phyloP scores from a whole-genome alignment of 2,797 vertebrate species.

The Crenuchus spilurus region DNA sequence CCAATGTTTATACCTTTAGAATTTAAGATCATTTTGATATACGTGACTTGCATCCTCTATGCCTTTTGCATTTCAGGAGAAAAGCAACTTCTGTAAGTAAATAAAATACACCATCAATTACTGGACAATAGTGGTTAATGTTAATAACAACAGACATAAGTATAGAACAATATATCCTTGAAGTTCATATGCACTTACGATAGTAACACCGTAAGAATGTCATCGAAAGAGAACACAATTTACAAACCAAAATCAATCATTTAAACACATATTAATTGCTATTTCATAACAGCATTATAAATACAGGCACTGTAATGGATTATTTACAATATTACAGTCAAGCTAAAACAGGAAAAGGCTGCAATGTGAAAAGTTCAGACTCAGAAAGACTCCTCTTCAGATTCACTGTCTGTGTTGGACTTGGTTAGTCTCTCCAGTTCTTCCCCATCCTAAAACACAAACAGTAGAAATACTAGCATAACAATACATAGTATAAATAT shows the following conservation, averaged over 20 bases:
- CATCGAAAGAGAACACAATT: too few relatives aligned
- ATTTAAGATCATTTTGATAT: too few relatives aligned
- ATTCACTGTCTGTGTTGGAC: constrained; percentile 86
- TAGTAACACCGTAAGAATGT: background rate
- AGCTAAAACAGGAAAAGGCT: background rate
- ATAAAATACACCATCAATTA: background rate
- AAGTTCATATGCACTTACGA: background rate
- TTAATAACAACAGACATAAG: background rate
- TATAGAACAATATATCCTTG: background rate
- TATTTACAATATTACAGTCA: constrained; percentile 32
- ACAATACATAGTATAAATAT: constrained; percentile 1
- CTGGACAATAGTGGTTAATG: background rate
- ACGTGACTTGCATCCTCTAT: background rate
- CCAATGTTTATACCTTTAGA: too few relatives aligned
- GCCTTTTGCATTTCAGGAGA: too few relatives aligned
- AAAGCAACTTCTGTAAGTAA: background rate
- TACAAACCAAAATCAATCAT: too few relatives aligned
- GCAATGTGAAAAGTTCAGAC: background rate
- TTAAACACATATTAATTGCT: too few relatives aligned
- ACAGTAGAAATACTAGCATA: constrained; percentile 49
- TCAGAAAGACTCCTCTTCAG: constrained; percentile 85
- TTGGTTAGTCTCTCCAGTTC: constrained; percentile 91
- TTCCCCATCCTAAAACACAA: constrained; percentile 87
- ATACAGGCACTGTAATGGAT: constrained; percentile 18
- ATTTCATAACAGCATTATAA: constrained; percentile 7